phyloP scores from a whole-genome alignment of 2,888 invertebrate species.

The Eupeodes latifasciatus region DNA sequence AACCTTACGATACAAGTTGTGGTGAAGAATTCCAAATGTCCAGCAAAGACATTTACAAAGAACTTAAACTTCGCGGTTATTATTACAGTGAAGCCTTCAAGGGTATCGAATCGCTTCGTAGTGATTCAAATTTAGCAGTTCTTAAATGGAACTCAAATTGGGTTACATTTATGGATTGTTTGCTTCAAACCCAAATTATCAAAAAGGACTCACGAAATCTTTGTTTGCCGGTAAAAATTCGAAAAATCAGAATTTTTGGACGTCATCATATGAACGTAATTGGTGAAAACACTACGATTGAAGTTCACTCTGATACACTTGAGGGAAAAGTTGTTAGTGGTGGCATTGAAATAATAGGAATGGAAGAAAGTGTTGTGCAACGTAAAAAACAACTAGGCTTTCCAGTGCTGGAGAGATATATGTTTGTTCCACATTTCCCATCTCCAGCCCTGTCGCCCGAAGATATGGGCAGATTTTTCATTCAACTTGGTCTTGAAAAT shows the following conservation, averaged over 20 bases:
- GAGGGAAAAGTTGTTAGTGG: slow-evolving; percentile 85
- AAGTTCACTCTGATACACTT: slow-evolving; percentile 74
- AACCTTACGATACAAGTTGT: slow-evolving; percentile 82
- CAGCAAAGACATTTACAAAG: slow-evolving; percentile 88
- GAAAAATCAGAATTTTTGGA: slow-evolving; percentile 88
- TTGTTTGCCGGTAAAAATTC: slow-evolving; percentile 89
- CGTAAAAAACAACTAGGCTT: slow-evolving; percentile 87
- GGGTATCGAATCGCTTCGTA: slow-evolving; percentile 77
- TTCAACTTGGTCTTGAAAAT: slow-evolving; percentile 90
- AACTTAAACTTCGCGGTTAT: slow-evolving; percentile 88
- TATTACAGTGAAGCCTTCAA: slow-evolving; percentile 83
- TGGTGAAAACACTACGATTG: slow-evolving; percentile 77
- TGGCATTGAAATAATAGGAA: slow-evolving; percentile 90
- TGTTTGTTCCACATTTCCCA: slow-evolving; percentile 87
- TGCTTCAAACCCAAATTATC: slow-evolving; percentile 91
- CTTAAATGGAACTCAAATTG: slow-evolving; percentile 90
- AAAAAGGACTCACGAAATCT: slow-evolving; percentile 88
- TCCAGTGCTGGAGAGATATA: slow-evolving; percentile 90
- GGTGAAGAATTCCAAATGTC: slow-evolving; percentile 82
- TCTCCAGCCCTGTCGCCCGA: slow-evolving; percentile 77
- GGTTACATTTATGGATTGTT: slow-evolving; percentile 93
- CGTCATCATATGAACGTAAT: slow-evolving; percentile 85
- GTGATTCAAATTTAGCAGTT: slow-evolving; percentile 79
- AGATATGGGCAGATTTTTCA: slow-evolving; percentile 86
- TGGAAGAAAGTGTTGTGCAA: slow-evolving; percentile 89